A percentile compares a stretch with the other conserved stretches of the same genome.
Conservation (phyloP, 2,113 vertebrate genomes). For the Indri indri region DNA sequence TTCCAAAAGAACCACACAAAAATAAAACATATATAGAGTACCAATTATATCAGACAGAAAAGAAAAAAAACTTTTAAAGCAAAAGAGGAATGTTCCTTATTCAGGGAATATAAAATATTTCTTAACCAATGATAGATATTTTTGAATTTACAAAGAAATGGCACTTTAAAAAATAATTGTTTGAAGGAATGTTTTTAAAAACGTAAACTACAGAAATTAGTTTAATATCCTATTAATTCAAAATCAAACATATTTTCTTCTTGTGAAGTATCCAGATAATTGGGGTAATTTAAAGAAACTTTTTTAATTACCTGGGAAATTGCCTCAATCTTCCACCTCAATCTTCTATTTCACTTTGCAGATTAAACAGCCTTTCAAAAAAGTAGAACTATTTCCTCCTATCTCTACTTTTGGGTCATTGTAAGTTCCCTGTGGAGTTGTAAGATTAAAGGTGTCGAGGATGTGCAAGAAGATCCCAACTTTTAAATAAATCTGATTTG, state of each 20-base stretch:
- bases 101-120: constrained; percentile 8
- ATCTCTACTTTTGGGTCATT: constrained; percentile 51
- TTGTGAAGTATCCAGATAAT: constrained; percentile 66
- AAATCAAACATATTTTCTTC: constrained; percentile 54
- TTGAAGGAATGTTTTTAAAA: constrained; percentile 3
- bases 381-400: constrained; percentile 21
- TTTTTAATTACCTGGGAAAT: constrained; percentile 64
- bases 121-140: background rate
- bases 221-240: constrained; percentile 47
- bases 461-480: constrained; percentile 18
- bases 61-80: background rate
- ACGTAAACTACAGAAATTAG: background rate
- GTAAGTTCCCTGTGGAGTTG: constrained; percentile 22
- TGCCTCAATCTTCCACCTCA: constrained; percentile 47
- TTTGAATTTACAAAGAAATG: constrained; percentile 2
- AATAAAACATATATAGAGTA: background rate
- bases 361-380: constrained; percentile 51
- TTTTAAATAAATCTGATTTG: constrained; percentile 70
- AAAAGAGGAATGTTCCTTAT: background rate
- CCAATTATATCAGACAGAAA: background rate
- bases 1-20: background rate
- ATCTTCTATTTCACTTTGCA: constrained; percentile 40
- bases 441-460: constrained; percentile 49
- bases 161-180: background rate
- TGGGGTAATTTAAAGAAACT: constrained; percentile 53